These are phyloP conservation scores for Phalacrocorax brasilianus DNA, from an alignment of 2,113 vertebrate genomes.

Conservation along the genomic window DNA sequence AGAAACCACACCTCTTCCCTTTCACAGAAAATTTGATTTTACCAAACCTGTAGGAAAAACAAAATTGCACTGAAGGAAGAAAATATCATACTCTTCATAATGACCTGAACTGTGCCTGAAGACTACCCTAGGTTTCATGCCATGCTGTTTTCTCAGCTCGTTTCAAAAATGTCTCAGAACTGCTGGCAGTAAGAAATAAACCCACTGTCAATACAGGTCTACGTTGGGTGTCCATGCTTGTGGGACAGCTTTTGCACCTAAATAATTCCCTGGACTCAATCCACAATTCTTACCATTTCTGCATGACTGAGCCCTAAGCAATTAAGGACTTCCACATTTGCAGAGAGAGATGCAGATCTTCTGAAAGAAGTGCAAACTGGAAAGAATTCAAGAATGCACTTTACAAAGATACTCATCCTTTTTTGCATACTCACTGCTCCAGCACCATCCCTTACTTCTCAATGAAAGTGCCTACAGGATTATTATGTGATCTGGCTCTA, in stretches of 20 bases:
- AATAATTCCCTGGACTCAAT: not conserved
- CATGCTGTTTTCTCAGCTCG: not conserved
- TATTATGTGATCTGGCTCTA: not conserved
- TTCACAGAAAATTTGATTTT: not conserved
- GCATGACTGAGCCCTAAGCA: not conserved
- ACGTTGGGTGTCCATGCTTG: not conserved
- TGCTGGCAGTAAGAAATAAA: not conserved
- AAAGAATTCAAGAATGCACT: not conserved
- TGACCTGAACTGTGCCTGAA: not conserved
- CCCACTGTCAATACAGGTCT: not conserved
- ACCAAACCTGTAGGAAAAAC: not conserved
- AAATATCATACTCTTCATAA: not conserved
- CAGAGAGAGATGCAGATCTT: not conserved
- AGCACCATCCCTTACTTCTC: not conserved
- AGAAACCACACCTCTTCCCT: not conserved
- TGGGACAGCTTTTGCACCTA: not conserved
- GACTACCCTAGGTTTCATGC: not conserved
- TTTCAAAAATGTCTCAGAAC: not conserved
- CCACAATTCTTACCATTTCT: not conserved
- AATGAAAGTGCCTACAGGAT: not conserved
- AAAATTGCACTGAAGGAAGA: not conserved
- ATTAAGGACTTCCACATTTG: not conserved
- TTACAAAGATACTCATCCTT: not conserved
- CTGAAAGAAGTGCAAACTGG: not conserved
- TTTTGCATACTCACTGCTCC: not conserved